Evolutionary conservation across 2,888 invertebrate species (phyloP), one percentile per base, ranked within the genome.

Genomic region (Amitus sp.): DNA sequence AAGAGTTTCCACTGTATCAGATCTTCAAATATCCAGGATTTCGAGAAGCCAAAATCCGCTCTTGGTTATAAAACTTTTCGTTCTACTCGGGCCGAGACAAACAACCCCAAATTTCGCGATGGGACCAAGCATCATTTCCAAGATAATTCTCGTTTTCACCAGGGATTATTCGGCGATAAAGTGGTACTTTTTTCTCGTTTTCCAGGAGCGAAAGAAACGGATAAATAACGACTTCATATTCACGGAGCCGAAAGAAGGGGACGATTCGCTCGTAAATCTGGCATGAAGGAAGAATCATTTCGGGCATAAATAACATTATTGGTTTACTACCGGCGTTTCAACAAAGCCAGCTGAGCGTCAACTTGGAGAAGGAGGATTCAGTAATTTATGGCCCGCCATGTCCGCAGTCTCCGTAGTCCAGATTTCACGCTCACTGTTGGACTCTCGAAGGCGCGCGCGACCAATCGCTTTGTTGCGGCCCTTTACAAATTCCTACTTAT

Each of bases 251-350:
- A 58, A 48, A 39, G 56, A 49, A 61, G 48, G 48, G 55, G 52
- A 48, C 61, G 46, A 51, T 17, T 46, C 18, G 17, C 40, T 12
- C 51, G 69, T 80, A 80, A 81, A 81, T 80, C 74, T 75, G 48
- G 45, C 66, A 61, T 72, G 72, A 69, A 70, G 69, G 67, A 70
- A 74, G 70, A 73, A 80, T 80, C 68, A 79, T 80, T 78, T 69
- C 66, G 71, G 66, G 68, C 73, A 73, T 75, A 80, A 80, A 80
- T 78, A 80, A 77, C 74, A 79, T 80, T 78, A 81, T 80, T 74
- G 78, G 76, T 78, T 80, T 79, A 77, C 71, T 65, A 51, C 64
- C 56, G 58, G 67, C 59, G 66, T 64, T 59, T 60, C 59, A 62
- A 66, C 47, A 43, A 58, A 64, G 48, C 40, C 43, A n/a, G 19